Base-by-base conservation (phyloP, 2,797 vertebrate genomes). In the Coendou prehensilis region DNA sequence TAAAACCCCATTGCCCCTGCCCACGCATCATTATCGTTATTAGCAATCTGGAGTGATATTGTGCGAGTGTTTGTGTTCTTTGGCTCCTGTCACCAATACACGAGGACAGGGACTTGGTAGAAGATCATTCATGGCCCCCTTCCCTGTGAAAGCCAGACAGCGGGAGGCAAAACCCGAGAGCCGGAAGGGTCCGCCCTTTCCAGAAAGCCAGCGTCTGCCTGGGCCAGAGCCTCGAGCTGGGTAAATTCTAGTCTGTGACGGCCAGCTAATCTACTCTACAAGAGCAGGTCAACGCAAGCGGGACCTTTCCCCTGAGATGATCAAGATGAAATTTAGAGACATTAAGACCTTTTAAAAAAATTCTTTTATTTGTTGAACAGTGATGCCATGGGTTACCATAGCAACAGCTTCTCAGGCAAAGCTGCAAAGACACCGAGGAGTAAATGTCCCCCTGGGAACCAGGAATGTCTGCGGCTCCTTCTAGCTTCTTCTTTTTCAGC, bases 311-410 rank as follows among this genome's bases (percentile, higher is more conserved):
- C 6, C 52, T 45, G 33, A 71, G 84, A 85, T 78, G 45, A 59
- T 30, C 79, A 61, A 94, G 64, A 71, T 57, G 87, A 90, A 75
- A 52, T 30, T 90, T 64, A 84, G 94, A 89, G 52, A 81, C 57
- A 91, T 93, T 2, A 8, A 37, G 18, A 2, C 0, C 33, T 50
- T 47, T 30, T 64, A 52, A 41, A 47, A 50, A 64, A 52, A 23
- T 23, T 28, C 7, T 87, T 89, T 95, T 80, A 95, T 84, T 57
- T 69, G 82, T 75, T 45, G 81, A 86, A 57, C 33, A 45, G 86
- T n/a, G 50, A 94, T 57, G 63, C 52, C 56, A 50, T 82, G 59
- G 13, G 52, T 89, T 61, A 13, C 84, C 33, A 6, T 90, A 50
- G 61, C 9, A 41, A 79, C 6, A 9, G 18, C 93, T 69, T 69